Evolutionary conservation across 2,888 invertebrate species (phyloP), one percentile per base, ranked within the genome.

Genomic region (Sepiola atlantica): DNA sequence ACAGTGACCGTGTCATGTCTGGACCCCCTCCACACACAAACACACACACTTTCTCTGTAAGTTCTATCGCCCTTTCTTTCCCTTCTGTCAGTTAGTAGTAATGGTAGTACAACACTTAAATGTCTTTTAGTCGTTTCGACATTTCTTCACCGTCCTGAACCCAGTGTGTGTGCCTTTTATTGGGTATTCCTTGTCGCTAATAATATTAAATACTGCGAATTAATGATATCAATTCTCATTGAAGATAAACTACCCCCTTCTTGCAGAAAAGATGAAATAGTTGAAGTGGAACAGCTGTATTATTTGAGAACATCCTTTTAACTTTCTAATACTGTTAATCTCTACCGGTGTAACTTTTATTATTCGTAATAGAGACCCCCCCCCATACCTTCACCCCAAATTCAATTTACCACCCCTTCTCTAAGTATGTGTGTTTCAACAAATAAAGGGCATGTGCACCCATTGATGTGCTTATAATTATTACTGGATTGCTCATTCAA

Each of bases 1-100:
- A 77, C n/a, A 32, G n/a, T 77, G 77, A 77, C 77, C 77, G n/a
- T 77, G 77, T 77, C n/a, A n/a, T 77, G 77, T 77, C 77, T 77
- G 77, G 16, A 45, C 45, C 2, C 45, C 45, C 45, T n/a, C n/a
- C n/a, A n/a, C 45, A 45, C 45, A 2, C 45, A 45, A 45, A 45
- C 45, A 45, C 45, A 45, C 77, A 77, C 77, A 16, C n/a, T 77
- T n/a, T n/a, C 77, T 32, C n/a, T 77, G 0, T 77, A 32, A 77
- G 16, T 77, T 77, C 77, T 77, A 8, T 45, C 8, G 77, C 77
- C n/a, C 12, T 77, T 16, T 77, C 12, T 32, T 77, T n/a, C 14
- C 14, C 14, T 77, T 77, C 14, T n/a, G 1, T 20, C n/a, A n/a
- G n/a, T 77, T 77, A 28, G 77, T 77, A 77, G 77, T n/a, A 14